Base-by-base conservation (phyloP, 2,888 invertebrate species). In the Microdon myrmicae region DNA sequence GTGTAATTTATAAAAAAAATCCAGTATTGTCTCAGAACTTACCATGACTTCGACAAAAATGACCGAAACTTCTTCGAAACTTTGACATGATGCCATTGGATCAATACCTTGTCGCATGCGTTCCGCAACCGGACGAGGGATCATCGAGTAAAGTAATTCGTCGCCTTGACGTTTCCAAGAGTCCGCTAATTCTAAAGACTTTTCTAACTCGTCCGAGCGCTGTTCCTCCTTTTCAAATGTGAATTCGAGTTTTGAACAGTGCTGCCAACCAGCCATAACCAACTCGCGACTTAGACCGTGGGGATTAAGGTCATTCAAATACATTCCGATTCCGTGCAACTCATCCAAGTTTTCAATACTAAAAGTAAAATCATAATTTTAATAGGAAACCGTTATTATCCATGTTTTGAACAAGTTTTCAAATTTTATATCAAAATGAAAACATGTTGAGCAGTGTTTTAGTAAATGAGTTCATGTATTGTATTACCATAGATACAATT, bases 91-190 rank as follows among this genome's bases (percentile, higher is more conserved):
- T 35, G 85, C 86, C 72, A 91, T 82, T 1, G 90, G 86, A 71
- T 89, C 87, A 55, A 87, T 86, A 0, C 93, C 94, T 12, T 85
- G 82, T 53, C 91, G 83, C 70, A 95, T 82, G 64, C 90, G 85
- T 72, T 92, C 90, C 0, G 93, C 94, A 9, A 94, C 89, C 2
- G 88, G 86, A 71, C 88, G 87, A 0, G 95, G 95, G 73, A 95
- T 92, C 94, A 95, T 95, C 1, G 94, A 93, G 74, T 94, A 94
- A 0, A 95, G 81, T 3, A 95, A 82, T 68, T 91, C 90, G 73
- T 95, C 93, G 1, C 93, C 90, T 68, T 90, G 86, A 53, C 87
- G 85, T 76, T 93, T 92, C 92, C 93, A 94, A 20, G 89, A 87
- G 73, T 94, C 93, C 9, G 90, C 81, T 12, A 92, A 81, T 43